These are phyloP conservation scores for Pseudochaenichthys georgianus DNA, from an alignment of 2,797 vertebrate species.

Conservation along the genomic window DNA sequence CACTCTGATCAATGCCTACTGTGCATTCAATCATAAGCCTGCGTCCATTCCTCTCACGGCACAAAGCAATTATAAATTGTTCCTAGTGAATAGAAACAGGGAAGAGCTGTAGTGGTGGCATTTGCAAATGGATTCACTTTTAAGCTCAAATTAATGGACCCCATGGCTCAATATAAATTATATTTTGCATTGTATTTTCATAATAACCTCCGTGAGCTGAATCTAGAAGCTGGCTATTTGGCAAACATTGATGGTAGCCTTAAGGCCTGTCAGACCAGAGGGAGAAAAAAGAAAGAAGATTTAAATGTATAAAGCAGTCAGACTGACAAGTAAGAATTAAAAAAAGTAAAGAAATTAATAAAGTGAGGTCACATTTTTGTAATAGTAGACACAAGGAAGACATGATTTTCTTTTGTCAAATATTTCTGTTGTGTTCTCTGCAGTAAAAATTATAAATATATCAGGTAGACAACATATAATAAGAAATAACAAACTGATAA, in stretches of 20 bases:
- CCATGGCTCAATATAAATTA: constrained; percentile 71
- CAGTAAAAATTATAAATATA: too few species aligned
- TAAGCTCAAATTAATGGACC: constrained; percentile 73
- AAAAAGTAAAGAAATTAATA: background rate
- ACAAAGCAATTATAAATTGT: constrained; percentile 79
- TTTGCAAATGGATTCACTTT: constrained; percentile 68
- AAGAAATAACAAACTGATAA: too few species aligned
- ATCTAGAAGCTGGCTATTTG: constrained; percentile 50
- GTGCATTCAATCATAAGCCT: constrained; percentile 69
- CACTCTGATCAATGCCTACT: constrained; percentile 67
- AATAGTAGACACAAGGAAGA: background rate
- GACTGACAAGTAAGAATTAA: background rate
- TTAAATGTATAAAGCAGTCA: constrained; percentile 4
- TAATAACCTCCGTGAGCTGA: constrained; percentile 57
- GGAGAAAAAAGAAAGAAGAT: constrained; percentile 14
- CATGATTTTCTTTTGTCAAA: too few species aligned
- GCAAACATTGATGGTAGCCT: constrained; percentile 36
- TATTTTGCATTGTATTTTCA: constrained; percentile 68
- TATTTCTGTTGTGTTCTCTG: too few species aligned
- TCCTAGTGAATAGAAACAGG: constrained; percentile 63
- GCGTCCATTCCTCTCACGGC: constrained; percentile 67
- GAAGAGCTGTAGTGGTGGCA: constrained; percentile 49
- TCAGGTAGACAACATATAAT: too few species aligned
- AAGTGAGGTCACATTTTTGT: background rate
- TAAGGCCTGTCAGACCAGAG: constrained; percentile 10